Evolutionary conservation across 2,888 invertebrate species (phyloP), one percentile per base, ranked within the genome.

Genomic region (Hirtodrosophila trivittata): DNA sequence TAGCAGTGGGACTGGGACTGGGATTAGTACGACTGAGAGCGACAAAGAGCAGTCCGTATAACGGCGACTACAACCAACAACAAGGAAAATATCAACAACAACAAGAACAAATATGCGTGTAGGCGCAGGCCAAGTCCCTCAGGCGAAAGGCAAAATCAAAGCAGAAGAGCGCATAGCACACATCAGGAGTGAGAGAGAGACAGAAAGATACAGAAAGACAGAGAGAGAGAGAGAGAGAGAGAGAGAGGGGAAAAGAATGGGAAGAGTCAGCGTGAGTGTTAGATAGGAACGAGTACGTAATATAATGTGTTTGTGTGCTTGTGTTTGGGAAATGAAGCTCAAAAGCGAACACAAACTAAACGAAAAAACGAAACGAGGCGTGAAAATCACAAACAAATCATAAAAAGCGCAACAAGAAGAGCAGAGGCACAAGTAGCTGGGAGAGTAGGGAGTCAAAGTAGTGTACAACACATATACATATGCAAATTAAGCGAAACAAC

Each of bases 371-470:
- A 83, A 77, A 86, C 84, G 77, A 86, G 73, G 81, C 80, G 80
- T 83, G 84, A 86, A 80, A 86, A 80, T 80, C 84, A 77, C 84
- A 86, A 80, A 67, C 84, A 86, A 83, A 86, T 80, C 81, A 80
- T 76, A 69, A 72, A 86, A 80, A 85, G 80, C 86, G 86, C 86
- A 80, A 80, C 80, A 83, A 83, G 76, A n/a, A n/a, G 82, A 62
- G 43, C 32, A 51, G 13, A 25, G 49, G 13, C 52, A 38, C 32
- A 30, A 46, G 38, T 21, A 13, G 3, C 6, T 2, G 26, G 51
- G 8, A 50, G n/a, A 21, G 42, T 13, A 18, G 10, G n/a, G 33
- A 18, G 32, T 35, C 13, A n/a, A n/a, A n/a, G n/a, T 42, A 58
- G 39, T 58, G 42, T 42, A 45, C 18, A 52, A 55, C 41, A 70